Evolutionary conservation across 2,797 vertebrate genomes (phyloP), one percentile per base, ranked within the genome.

Genomic region (Lithobates pipiens): DNA sequence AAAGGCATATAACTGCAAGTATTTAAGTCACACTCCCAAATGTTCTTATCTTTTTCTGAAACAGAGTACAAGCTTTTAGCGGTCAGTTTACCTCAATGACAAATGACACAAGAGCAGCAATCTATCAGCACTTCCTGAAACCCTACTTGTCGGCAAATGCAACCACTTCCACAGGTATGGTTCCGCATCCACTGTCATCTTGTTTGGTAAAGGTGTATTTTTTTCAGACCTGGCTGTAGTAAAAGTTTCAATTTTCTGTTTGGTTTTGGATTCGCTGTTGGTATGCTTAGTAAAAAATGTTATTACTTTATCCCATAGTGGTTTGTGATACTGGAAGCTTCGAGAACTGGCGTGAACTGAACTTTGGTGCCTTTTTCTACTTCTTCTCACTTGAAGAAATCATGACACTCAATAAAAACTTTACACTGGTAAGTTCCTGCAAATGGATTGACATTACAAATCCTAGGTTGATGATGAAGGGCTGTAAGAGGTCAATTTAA

Each of bases 71-170:
- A 54, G 50, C 57, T 50, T 85, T 85, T 39, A 85, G 32, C 25
- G n/a, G 57, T 44, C 68, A 13, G 67, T 39, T 36, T 39, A 13
- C 2, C 2, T 39, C 71, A 13, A 29, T 85, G 70, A 27, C 63
- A n/a, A 5, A 25, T 15, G 18, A 54, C 9, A 85, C 77, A 11
- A 65, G 27, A 29, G n/a, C 39, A 80, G 57, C 74, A 29, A 63
- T 85, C 39, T 80, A 75, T 68, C 67, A 39, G 27, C 32, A 50
- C 39, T 85, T 85, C 34, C 68, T 85, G 44, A 75, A 80, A 29
- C 32, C 3, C 18, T 85, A 69, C 54, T 34, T 80, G 71, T 75
- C 11, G 5, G 8, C 25, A 13, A 65, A 29, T 15, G n/a, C 21
- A 3, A 13, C 10, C 32, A 39, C n/a, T 21, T 36, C 36, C 54